These are phyloP conservation scores for Nysson spinosus DNA, from an alignment of 2,888 invertebrate genomes.

Conservation along the genomic window DNA sequence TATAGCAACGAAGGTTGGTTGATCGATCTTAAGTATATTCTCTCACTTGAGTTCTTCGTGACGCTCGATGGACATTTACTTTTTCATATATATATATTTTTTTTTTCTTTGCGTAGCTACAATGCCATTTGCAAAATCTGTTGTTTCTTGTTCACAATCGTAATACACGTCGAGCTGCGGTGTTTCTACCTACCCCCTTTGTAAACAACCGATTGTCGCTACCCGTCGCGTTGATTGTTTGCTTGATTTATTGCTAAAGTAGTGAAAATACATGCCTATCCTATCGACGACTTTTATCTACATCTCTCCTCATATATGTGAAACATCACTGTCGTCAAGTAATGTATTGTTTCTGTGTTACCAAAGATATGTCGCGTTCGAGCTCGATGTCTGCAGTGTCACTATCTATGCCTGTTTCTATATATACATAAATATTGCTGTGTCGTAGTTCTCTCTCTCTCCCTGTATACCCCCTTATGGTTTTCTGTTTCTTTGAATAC, in stretches of 20 bases:
- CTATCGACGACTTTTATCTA: constrained; percentile 42
- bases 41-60: constrained; percentile 26
- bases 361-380: constrained; percentile 59
- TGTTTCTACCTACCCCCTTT: constrained; percentile 24
- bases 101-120: constrained; percentile 48
- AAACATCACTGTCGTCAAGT: constrained; percentile 49
- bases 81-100: constrained; percentile 6
- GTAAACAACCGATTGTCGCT: constrained; percentile 45
- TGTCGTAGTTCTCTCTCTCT: constrained; percentile 37
- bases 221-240: constrained; percentile 54
- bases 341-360: constrained; percentile 64
- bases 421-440: constrained; percentile 45
- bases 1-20: too few relatives aligned
- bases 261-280: constrained; percentile 50
- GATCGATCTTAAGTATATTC: constrained; percentile 14
- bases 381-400: constrained; percentile 68
- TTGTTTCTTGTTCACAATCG: constrained; percentile 37
- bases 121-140: constrained; percentile 52
- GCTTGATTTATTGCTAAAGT: constrained; percentile 58
- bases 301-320: constrained; percentile 19
- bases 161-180: constrained; percentile 39
- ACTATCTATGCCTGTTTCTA: constrained; percentile 63
- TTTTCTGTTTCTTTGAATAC: constrained; percentile 11
- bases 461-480: constrained; percentile 8
- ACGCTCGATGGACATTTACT: constrained; percentile 39